Base-by-base conservation (phyloP, 2,888 invertebrate genomes). In the Aradus depressus region DNA sequence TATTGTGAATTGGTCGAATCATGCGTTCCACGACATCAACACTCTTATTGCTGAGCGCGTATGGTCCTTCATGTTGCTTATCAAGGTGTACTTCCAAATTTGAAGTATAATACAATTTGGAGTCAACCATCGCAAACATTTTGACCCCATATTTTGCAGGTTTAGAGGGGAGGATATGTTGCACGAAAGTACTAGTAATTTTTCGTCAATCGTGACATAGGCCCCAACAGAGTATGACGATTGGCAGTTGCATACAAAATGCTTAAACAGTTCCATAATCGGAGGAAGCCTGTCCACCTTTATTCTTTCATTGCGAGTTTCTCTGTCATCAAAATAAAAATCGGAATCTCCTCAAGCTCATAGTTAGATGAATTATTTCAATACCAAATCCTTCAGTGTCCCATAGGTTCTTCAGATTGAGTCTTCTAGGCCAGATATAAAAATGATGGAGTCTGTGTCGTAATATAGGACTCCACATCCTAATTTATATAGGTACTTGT, bases 131-230 rank as follows among this genome's bases (percentile, higher is more conserved):
- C n/a, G 44, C 44, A 44, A 32, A 44, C 3, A 44, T 44, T 31
- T 35, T 44, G 26, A 44, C 31, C 3, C 44, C 44, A 6, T 44
- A 44, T 2, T n/a, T 3, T 4, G 43, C 43, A 16, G 43, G 43
- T 21, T 43, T 43, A 56, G 50, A 50, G 60, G 61, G n/a, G 44
- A 49, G 44, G 59, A 62, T 44, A 59, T n/a, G n/a, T n/a, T n/a
- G n/a, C n/a, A n/a, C n/a, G n/a, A n/a, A n/a, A 62, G 61, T 14
- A 59, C 51, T 32, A 58, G 54, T 37, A 63, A 41, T 53, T 57
- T 58, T 47, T 63, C 61, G 53, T 63, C 62, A 12, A 61, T 54
- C 10, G 61, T 62, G 4, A 59, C 41, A 52, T 60, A 50, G 39
- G 51, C 54, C 43, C 55, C 38, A 14, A 53, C 37, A 50, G 52